Evolutionary conservation across 37 sponge, comb jelly and placozoan species (phyloP), one percentile per base, ranked within the genome.

Genomic region (Ephydatia muelleri): DNA sequence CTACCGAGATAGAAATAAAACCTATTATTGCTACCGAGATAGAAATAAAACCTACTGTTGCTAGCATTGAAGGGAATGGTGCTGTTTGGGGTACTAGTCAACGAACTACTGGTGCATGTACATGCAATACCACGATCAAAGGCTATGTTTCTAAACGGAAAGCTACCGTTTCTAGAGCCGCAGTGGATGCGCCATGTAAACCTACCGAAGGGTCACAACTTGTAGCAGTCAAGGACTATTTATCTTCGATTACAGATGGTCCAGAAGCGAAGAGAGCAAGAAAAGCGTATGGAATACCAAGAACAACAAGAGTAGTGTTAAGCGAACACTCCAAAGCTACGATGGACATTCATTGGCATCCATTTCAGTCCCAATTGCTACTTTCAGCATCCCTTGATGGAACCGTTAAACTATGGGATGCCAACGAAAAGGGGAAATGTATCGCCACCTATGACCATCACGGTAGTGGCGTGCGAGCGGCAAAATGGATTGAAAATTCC

Each of bases 361-460:
- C 80, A 34, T 13, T 26, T 19, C 68, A 91, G 49, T 31, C 27
- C 23, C 64, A 72, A 9, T 65, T 91, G 29, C 68, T 91, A 19
- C 30, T 91, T 49, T 91, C 92, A 37, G 40, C 84, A 21, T 84
- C 85, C 29, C 80, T 91, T 26, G 88, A 91, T 79, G 75, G 84
- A 1, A 84, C 26, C 1, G 35, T 84, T 6, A 73, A 40, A 76
- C 70, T 91, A 21, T 91, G 92, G 92, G 88, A 91, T 38, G 67
- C 33, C 23, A 28, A 5, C 3, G 4, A 49, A 37, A 34, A 64
- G 49, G 49, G 78, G 2, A 21, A 65, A 14, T 75, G 79, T 32
- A 30, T 85, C 6, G 76, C 82, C 39, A 76, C 67, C 0, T 88
- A 75, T 30, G n/a, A 33, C n/a, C 34, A 74, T 16, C 83, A 85